phyloP scores from a whole-genome alignment of 53 echinoderm and acorn worm genomes.

The Apostichopus leukothele region DNA sequence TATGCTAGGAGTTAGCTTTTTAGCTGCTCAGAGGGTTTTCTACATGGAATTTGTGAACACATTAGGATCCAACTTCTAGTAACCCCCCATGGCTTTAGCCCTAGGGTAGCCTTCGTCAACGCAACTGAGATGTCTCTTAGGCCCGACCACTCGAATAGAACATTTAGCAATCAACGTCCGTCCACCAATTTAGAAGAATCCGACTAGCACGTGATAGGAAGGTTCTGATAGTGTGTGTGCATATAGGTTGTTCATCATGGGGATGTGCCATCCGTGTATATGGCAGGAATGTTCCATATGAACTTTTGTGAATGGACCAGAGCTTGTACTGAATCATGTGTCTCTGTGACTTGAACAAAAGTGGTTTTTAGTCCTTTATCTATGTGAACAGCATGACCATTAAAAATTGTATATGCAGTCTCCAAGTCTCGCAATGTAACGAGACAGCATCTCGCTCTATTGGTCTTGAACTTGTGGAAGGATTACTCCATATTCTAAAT shows the following conservation, averaged over 20 bases:
- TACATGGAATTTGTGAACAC: constrained; percentile 35
- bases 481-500: constrained; percentile 3
- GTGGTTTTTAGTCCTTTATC: not conserved
- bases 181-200: constrained; percentile 36
- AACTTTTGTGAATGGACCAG: not conserved
- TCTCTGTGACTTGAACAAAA: not conserved
- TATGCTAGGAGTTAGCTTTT: constrained; percentile 41
- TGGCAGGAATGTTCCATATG: not conserved
- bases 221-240: constrained; percentile 10
- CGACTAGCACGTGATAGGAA: constrained; percentile 30
- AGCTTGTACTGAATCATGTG: not conserved
- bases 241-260: constrained; percentile 1
- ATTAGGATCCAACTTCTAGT: constrained; percentile 31
- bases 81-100: constrained; percentile 36
- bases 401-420: not conserved
- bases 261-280: not conserved
- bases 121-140: constrained; percentile 30
- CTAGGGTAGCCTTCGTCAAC: constrained; percentile 27
- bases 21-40: constrained; percentile 45
- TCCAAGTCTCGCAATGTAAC: no score
- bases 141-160: constrained; percentile 10
- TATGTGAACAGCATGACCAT: not conserved
- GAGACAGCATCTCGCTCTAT: not conserved
- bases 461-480: constrained; percentile 2
- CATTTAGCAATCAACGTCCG: constrained; percentile 31